Evolutionary conservation across 2,888 invertebrate genomes (phyloP).

Genomic region (Drosophila picticornis): DNA sequence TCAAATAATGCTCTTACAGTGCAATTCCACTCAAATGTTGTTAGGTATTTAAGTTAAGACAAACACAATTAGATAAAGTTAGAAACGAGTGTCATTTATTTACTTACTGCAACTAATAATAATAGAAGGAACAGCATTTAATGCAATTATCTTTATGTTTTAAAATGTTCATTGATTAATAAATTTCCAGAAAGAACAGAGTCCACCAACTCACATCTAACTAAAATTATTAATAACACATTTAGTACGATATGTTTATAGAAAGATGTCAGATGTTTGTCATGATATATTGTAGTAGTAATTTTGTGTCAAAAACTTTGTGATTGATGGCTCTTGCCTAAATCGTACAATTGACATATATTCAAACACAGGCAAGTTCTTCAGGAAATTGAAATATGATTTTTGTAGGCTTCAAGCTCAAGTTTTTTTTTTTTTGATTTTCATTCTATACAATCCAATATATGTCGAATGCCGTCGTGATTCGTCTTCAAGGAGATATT

Average conservation of each 20-base stretch:
- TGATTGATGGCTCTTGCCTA: not conserved
- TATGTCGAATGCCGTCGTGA: not conserved
- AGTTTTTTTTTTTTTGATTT: not conserved
- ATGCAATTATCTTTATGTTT: not conserved
- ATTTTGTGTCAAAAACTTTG: not conserved
- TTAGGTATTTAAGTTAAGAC: not conserved
- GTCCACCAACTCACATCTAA: not conserved
- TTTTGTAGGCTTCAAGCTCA: not conserved
- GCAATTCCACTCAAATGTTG: not conserved
- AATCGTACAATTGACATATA: not conserved
- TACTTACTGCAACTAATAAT: not conserved
- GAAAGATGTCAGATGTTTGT: not conserved
- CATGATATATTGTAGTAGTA: not conserved
- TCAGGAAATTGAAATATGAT: not conserved
- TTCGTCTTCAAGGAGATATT: not conserved
- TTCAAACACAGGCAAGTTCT: not conserved
- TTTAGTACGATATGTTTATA: not conserved
- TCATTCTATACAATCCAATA: not conserved
- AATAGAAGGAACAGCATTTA: not conserved
- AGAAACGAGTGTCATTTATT: not conserved
- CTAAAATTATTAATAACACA: not conserved
- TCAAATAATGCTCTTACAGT: not conserved
- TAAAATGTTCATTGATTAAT: not conserved
- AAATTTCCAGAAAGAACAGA: not conserved
- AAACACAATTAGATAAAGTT: not conserved